Base-by-base conservation (phyloP, 2,888 invertebrate species). In the Hoplodrina blanda region DNA sequence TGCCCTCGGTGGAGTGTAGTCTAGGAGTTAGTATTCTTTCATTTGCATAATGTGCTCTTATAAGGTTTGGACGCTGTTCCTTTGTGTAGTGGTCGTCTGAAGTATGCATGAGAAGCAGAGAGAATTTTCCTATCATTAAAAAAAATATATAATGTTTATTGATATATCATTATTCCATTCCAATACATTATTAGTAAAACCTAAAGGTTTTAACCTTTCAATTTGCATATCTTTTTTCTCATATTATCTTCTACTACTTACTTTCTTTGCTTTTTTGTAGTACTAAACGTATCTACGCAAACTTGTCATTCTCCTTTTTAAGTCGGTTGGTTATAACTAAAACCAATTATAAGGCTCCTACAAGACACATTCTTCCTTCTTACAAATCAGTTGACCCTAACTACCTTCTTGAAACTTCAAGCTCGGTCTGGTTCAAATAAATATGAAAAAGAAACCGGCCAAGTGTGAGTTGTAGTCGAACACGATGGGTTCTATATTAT, bases 1-100 rank as follows among this genome's bases (percentile, higher is more conserved):
- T 25, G 52, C 60, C 60, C 50, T 56, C 55, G 53, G 64, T 8
- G 20, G 15, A 66, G 72, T 20, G 17, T 59, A 55, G 56, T 73
- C 56, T 15, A 41, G 55, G 19, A 77, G 66, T 41, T 77, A 8
- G 73, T 67, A 59, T 67, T 80, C 73, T 80, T 76, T 80, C 30
- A 80, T 80, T 66, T 67, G 66, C 76, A 78, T 78, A 78, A 78
- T 78, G 69, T 56, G 41, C 69, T 52, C 49, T 69, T 69, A 69
- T 53, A 63, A 64, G 69, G 63, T 75, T 57, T 46, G 60, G 54
- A 44, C 33, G 13, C 11, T 52, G 15, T 49, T 46, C 25, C 66
- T 79, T 75, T 78, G 65, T 66, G 30, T 19, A 49, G 17, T 41
- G 25, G 49, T 25, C 20, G 11, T n/a, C 4, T 41, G 67, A 55